Evolutionary conservation across 1,140 invertebrate species (phyloP).

Genomic region (Hyphantria cunea): DNA sequence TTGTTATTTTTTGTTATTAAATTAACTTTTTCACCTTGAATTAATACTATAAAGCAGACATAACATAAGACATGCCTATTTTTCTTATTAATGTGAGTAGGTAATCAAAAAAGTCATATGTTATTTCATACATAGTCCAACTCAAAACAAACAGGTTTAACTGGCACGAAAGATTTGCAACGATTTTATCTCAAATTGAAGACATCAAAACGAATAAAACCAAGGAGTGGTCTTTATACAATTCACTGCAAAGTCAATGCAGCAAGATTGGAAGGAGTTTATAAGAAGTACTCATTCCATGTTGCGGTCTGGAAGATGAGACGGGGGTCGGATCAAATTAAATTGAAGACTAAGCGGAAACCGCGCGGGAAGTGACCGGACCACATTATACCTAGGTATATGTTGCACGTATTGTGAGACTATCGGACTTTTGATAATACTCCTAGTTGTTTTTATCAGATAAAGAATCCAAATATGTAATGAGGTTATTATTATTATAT

Average conservation of each 20-base stretch:
- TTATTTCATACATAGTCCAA: too few species aligned
- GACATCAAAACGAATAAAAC: background rate
- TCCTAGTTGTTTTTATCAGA: background rate
- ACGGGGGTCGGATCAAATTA: slow-evolving; percentile 45
- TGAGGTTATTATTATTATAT: too few species aligned
- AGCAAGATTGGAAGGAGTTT: slow-evolving; percentile 49
- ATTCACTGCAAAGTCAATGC: slow-evolving; percentile 26
- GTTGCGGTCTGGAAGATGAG: slow-evolving; percentile 37
- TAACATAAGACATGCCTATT: too few species aligned
- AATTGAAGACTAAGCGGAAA: slow-evolving; percentile 54
- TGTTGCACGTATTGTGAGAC: background rate
- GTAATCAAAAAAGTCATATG: too few species aligned
- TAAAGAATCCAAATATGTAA: background rate
- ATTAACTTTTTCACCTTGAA: too few species aligned
- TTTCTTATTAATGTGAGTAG: too few species aligned
- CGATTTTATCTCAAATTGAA: too few species aligned
- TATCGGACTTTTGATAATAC: background rate
- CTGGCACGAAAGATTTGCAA: too few species aligned
- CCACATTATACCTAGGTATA: slow-evolving; percentile 32
- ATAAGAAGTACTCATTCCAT: slow-evolving; percentile 46
- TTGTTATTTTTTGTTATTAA: too few species aligned
- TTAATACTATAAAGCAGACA: too few species aligned
- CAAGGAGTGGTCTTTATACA: slow-evolving; percentile 30
- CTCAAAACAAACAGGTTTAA: background rate
- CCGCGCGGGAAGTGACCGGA: slow-evolving; percentile 41